These are phyloP conservation scores for Xestoiulus laeticollis DNA, from an alignment of 2,888 invertebrate species.

Conservation along the genomic window DNA sequence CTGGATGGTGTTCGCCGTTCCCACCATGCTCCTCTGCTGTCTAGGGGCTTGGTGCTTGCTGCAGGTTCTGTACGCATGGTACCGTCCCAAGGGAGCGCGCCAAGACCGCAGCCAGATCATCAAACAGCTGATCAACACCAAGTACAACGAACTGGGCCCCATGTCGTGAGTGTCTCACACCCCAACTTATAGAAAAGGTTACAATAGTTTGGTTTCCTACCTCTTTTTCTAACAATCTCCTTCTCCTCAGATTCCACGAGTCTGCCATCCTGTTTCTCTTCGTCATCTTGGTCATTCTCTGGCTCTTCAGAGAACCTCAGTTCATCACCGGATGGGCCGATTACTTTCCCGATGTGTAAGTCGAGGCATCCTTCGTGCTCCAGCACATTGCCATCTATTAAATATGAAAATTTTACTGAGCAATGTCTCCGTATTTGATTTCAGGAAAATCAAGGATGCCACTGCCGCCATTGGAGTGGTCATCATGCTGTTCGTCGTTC, in stretches of 20 bases:
- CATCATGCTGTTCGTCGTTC: slow-evolving; percentile 62
- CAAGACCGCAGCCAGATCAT: slow-evolving; percentile 49
- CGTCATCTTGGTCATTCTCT: slow-evolving; percentile 79
- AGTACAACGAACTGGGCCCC: slow-evolving; percentile 53
- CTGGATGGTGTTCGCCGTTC: slow-evolving; percentile 74
- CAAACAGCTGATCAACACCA: slow-evolving; percentile 49
- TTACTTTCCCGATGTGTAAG: slow-evolving; percentile 64
- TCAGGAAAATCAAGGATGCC: slow-evolving; percentile 63
- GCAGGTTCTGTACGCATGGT: slow-evolving; percentile 65
- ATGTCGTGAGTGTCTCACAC: slow-evolving; percentile 53
- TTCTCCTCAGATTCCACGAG: slow-evolving; percentile 55
- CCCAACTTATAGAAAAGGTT: neutral
- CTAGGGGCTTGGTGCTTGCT: slow-evolving; percentile 80
- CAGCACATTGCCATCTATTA: neutral
- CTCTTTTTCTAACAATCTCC: too few relatives aligned
- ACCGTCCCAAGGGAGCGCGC: slow-evolving; percentile 39
- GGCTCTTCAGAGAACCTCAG: slow-evolving; percentile 89
- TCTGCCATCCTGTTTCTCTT: slow-evolving; percentile 72
- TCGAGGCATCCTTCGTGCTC: neutral
- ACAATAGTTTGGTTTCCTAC: neutral
- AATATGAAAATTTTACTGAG: neutral
- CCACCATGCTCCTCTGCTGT: slow-evolving; percentile 83
- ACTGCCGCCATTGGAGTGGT: slow-evolving; percentile 65
- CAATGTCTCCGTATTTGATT: neutral
- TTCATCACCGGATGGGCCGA: slow-evolving; percentile 89